phyloP scores from a whole-genome alignment of 2,888 invertebrate species.

The Odontothrips loti region DNA sequence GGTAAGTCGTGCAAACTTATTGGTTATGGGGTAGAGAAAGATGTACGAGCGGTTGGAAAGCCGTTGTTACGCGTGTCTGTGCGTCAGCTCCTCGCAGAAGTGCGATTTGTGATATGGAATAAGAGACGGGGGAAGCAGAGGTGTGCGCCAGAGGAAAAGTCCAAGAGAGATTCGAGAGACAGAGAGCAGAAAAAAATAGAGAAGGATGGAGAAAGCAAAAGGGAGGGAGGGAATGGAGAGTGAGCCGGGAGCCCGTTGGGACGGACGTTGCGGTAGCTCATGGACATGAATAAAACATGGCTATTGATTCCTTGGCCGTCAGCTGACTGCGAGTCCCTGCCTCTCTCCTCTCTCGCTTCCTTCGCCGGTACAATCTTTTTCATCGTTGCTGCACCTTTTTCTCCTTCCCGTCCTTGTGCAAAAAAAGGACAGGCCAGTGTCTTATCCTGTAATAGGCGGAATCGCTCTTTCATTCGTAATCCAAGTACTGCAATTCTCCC shows the following conservation, averaged over 20 bases:
- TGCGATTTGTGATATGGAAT: background rate
- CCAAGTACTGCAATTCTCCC: too few relatives aligned
- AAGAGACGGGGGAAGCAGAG: background rate
- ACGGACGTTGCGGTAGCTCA: constrained; percentile 1
- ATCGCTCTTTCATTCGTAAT: too few relatives aligned
- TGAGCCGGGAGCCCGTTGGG: too few relatives aligned
- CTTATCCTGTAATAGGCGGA: too few relatives aligned
- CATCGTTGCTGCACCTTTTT: background rate
- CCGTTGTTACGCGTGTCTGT: too few relatives aligned
- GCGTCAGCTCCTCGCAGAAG: too few relatives aligned
- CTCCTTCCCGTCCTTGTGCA: background rate
- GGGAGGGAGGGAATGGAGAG: too few relatives aligned
- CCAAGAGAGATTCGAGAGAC: background rate
- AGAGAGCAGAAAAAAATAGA: background rate
- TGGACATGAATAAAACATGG: constrained; percentile 23
- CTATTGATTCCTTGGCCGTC: constrained; percentile 14
- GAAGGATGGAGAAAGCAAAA: background rate
- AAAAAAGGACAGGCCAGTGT: too few relatives aligned
- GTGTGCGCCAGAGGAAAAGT: background rate
- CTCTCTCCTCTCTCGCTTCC: background rate
- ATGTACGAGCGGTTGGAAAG: too few relatives aligned
- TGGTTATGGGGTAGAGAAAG: too few relatives aligned
- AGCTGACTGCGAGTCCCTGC: background rate
- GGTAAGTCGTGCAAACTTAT: too few relatives aligned
- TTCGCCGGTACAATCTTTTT: background rate